Evolutionary conservation across 1,140 invertebrate species (phyloP).

Genomic region (Rhagoletis pomonella): DNA sequence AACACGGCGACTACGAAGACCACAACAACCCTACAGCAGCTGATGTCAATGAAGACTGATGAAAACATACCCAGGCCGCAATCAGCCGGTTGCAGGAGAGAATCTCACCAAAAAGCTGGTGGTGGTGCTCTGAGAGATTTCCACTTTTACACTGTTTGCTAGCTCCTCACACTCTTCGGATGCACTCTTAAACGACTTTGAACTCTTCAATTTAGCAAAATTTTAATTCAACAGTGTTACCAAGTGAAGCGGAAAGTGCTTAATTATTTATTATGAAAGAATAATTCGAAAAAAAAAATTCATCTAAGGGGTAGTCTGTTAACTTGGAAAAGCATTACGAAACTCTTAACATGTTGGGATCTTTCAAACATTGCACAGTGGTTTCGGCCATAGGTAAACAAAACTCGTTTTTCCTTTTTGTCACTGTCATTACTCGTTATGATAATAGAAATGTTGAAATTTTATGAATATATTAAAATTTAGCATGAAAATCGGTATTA

Average conservation of each 20-base stretch:
- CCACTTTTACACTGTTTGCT: neutral
- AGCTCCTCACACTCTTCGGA: neutral
- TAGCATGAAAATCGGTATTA: too few relatives aligned
- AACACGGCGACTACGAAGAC: constrained; percentile 44
- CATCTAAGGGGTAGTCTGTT: too few relatives aligned
- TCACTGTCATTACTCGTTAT: too few relatives aligned
- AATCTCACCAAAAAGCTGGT: neutral
- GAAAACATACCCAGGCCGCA: constrained; percentile 49
- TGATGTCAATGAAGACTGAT: constrained; percentile 51
- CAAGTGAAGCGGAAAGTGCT: neutral
- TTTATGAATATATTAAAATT: too few relatives aligned
- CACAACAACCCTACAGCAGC: constrained; percentile 49
- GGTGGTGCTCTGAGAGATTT: constrained; percentile 2
- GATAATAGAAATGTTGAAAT: too few relatives aligned
- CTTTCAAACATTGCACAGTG: too few relatives aligned
- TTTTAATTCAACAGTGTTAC: neutral
- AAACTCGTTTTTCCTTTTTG: too few relatives aligned
- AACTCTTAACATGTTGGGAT: too few relatives aligned
- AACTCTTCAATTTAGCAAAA: constrained; percentile 8
- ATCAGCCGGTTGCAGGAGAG: constrained; percentile 33
- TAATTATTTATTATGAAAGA: neutral
- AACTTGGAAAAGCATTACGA: too few relatives aligned
- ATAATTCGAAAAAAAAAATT: neutral
- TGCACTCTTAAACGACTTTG: neutral
- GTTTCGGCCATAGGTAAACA: too few relatives aligned